Conservation (phyloP, 2,113 vertebrate genomes). For the Steatornis caripensis region DNA sequence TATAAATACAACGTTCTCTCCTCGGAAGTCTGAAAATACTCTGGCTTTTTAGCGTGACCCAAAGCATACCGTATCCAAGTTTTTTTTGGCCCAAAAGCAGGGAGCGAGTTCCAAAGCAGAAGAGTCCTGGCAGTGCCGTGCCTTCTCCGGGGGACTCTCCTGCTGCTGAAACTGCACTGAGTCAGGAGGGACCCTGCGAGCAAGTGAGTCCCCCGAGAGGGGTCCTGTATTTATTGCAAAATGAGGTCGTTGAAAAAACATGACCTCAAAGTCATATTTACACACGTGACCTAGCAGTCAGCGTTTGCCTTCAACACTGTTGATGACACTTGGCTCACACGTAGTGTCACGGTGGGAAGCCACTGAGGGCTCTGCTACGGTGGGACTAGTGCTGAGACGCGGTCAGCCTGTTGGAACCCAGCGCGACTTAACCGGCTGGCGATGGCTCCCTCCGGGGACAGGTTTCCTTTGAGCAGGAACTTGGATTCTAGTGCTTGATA, state of each 20-base stretch:
- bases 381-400: rapidly evolving
- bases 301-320: rapidly evolving
- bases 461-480: neutral
- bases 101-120: neutral
- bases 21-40: conserved; percentile 28
- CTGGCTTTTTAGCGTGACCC: neutral
- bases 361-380: neutral
- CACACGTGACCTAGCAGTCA: rapidly evolving
- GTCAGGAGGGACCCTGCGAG: neutral
- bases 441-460: neutral
- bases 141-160: neutral
- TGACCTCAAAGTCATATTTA: neutral
- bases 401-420: neutral
- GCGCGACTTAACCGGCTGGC: rapidly evolving
- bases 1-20: neutral
- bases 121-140: rapidly evolving
- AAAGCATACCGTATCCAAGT: neutral
- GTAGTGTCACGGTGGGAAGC: rapidly evolving
- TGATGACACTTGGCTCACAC: rapidly evolving
- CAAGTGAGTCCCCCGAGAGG: rapidly evolving
- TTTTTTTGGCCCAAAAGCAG: neutral
- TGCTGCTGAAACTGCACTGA: rapidly evolving
- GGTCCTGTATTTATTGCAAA: neutral
- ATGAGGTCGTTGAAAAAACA: rapidly evolving
- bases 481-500: rapidly evolving